Evolutionary conservation across 2,797 vertebrate species (phyloP).

Genomic region (Gallinago stenura): DNA sequence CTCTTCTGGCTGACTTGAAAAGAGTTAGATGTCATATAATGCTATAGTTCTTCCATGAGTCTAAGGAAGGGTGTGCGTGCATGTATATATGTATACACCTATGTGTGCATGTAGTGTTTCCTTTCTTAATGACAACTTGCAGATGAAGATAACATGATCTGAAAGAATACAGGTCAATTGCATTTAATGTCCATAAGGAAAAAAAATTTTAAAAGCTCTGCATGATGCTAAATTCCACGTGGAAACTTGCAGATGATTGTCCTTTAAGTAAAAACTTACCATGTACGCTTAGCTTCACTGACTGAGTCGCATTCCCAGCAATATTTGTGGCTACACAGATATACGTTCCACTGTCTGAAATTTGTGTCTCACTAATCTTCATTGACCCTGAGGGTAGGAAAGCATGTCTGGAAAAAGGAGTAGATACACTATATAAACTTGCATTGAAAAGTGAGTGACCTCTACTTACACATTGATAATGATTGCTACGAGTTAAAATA

Average conservation of each 20-base stretch:
- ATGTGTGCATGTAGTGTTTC: background rate
- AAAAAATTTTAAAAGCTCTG: background rate
- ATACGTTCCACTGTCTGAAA: constrained; percentile 91
- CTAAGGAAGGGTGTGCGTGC: background rate
- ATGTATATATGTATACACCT: too few relatives aligned
- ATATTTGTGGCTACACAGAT: constrained; percentile 95
- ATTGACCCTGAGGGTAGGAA: constrained; percentile 93
- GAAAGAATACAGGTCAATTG: background rate
- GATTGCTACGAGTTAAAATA: background rate
- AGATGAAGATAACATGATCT: background rate
- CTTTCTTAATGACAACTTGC: background rate
- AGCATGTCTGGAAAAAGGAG: constrained; percentile 84
- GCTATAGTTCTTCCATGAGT: background rate
- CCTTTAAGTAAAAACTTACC: constrained; percentile 80
- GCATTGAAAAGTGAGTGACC: background rate
- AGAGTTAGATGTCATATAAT: background rate
- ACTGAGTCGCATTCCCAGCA: constrained; percentile 92
- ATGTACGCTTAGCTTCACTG: constrained; percentile 86
- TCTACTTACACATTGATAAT: constrained; percentile 1
- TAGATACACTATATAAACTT: constrained; percentile 17
- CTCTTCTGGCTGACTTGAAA: background rate
- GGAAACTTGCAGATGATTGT: background rate
- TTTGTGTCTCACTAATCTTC: constrained; percentile 88
- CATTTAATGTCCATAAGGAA: background rate
- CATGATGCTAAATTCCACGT: background rate